These are phyloP conservation scores for Talpa occidentalis DNA, from an alignment of 2,113 vertebrate genomes.

Conservation along the genomic window DNA sequence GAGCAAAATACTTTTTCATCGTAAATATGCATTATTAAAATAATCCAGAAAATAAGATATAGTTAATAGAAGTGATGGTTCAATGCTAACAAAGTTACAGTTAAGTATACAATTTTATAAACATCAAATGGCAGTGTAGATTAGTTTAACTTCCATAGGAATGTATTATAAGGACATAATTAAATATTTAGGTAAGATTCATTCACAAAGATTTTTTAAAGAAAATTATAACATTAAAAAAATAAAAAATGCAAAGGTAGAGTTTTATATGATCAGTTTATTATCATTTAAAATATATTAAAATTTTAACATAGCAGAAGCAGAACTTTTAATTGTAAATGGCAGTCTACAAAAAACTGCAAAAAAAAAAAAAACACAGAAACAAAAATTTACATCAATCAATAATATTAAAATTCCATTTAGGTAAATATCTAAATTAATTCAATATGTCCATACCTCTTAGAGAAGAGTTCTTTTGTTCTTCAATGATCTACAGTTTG, in stretches of 20 bases:
- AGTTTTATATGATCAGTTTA: slow-evolving; percentile 46
- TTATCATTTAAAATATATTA: slow-evolving; percentile 75
- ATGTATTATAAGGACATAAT: too few relatives aligned
- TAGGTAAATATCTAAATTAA: slow-evolving; percentile 18
- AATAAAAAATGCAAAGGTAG: background rate
- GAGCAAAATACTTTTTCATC: background rate
- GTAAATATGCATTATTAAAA: slow-evolving; percentile 31
- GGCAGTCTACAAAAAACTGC: slow-evolving; percentile 8
- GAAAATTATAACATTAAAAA: too few relatives aligned
- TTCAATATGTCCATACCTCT: background rate
- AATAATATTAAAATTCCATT: slow-evolving; percentile 47
- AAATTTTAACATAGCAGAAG: slow-evolving; percentile 56
- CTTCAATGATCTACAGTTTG: background rate
- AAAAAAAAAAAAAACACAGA: slow-evolving; percentile 34
- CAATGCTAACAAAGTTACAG: background rate
- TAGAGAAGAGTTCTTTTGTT: background rate
- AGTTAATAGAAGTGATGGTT: slow-evolving; percentile 1
- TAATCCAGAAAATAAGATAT: slow-evolving; percentile 41
- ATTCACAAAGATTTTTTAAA: too few relatives aligned
- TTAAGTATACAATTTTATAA: slow-evolving; percentile 39
- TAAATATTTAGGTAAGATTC: too few relatives aligned
- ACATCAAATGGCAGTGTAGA: background rate
- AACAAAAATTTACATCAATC: slow-evolving; percentile 35
- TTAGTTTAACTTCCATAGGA: too few relatives aligned
- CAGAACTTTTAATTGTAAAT: slow-evolving; percentile 31